Conservation (phyloP, 2,797 vertebrate genomes). For the Eremophila alpestris region DNA sequence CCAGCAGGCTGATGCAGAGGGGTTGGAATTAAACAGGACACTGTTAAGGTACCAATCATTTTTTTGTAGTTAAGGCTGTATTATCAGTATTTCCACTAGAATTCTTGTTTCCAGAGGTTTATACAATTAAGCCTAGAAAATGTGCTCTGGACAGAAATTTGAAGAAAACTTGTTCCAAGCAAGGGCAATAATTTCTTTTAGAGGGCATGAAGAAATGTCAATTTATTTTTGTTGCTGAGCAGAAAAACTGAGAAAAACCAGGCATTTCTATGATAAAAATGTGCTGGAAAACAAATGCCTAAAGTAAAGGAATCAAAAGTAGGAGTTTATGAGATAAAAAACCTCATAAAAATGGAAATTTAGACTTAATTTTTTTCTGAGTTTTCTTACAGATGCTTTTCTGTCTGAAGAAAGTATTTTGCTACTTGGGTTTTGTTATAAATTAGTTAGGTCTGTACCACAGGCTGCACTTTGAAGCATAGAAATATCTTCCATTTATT, state of each 20-base stretch:
- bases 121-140: background rate
- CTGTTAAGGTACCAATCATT: background rate
- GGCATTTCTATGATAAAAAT: background rate
- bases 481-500: constrained; percentile 23
- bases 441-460: constrained; percentile 15
- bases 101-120: background rate
- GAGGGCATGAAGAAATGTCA: background rate
- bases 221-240: background rate
- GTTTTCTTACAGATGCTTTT: background rate
- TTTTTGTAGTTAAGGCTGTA: background rate
- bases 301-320: background rate
- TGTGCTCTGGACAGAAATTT: background rate
- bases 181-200: background rate
- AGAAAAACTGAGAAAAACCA: background rate
- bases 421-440: background rate
- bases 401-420: background rate
- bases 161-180: background rate
- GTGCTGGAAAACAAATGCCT: background rate
- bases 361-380: background rate
- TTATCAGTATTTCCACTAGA: background rate
- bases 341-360: background rate
- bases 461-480: background rate
- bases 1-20: background rate
- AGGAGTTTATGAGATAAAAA: background rate
- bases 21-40: background rate